Evolutionary conservation across 2,888 invertebrate genomes (phyloP).

Genomic region (Apamea epomidion): DNA sequence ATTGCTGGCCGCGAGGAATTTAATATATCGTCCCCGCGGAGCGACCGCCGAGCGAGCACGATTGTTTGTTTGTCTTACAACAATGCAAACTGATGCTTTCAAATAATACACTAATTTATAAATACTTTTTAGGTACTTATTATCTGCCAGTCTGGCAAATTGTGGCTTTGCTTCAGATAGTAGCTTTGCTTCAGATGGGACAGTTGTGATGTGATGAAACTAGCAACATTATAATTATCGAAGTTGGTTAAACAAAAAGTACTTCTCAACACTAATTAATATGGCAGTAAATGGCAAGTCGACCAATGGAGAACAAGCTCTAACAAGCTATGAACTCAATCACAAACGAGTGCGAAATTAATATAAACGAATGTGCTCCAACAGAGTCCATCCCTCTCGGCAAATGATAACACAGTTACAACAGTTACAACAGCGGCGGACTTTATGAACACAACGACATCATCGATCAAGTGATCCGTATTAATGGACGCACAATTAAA

Average conservation of each 20-base stretch:
- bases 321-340: background rate
- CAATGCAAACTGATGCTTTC: slow-evolving; percentile 7
- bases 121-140: no score
- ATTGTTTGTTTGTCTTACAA: slow-evolving; percentile 24
- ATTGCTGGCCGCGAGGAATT: slow-evolving; percentile 72
- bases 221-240: background rate
- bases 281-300: background rate
- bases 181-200: no score
- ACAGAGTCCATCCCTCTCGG: no score
- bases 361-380: background rate
- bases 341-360: background rate
- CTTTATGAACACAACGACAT: slow-evolving; percentile 11
- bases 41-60: background rate
- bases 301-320: background rate
- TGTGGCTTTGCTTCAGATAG: background rate
- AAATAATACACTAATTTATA: background rate
- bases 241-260: background rate
- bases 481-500: slow-evolving; percentile 42
- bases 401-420: background rate
- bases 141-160: background rate
- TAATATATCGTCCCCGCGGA: slow-evolving; percentile 67
- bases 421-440: background rate
- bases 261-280: background rate
- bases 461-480: slow-evolving; percentile 22
- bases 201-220: background rate